phyloP scores from a whole-genome alignment of 1,140 invertebrate species.

The Macrostomum lignano region DNA sequence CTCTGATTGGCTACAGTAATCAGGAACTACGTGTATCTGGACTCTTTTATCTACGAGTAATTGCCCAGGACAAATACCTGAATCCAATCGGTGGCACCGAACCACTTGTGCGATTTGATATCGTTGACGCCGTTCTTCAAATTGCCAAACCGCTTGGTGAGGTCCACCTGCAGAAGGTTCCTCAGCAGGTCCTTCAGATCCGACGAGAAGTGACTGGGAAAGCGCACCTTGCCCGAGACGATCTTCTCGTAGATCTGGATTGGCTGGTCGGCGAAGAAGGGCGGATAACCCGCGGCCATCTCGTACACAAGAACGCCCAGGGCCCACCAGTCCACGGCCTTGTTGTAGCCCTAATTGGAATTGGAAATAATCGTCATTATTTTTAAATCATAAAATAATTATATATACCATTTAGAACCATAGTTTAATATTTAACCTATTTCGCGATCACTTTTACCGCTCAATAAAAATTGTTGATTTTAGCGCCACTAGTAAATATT shows the following conservation, averaged over 20 bases:
- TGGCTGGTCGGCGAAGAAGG: conserved; percentile 28
- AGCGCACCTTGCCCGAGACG: conserved; percentile 40
- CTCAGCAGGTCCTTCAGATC: conserved; percentile 85
- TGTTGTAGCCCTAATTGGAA: conserved; percentile 78
- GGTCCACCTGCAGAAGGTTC: conserved; percentile 81
- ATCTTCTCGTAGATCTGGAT: conserved; percentile 55
- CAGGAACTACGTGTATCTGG: too few species aligned
- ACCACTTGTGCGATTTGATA: conserved; percentile 97
- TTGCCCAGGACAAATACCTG: too few species aligned
- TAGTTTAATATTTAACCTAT: too few species aligned
- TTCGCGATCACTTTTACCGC: too few species aligned
- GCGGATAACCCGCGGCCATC: conserved; percentile 36
- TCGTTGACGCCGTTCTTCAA: conserved; percentile 94
- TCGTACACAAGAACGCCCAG: conserved; percentile 47
- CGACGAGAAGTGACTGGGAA: conserved; percentile 36
- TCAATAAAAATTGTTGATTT: too few species aligned
- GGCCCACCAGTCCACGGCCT: conserved; percentile 85
- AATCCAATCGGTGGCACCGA: conserved; percentile 90
- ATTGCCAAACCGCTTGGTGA: conserved; percentile 93
- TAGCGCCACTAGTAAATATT: too few species aligned
- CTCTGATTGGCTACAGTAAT: too few species aligned
- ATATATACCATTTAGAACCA: too few species aligned
- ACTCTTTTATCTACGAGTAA: too few species aligned
- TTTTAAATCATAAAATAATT: too few species aligned
- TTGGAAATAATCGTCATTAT: too few species aligned